Base-by-base conservation (phyloP, 1,140 invertebrate genomes). In the Hylaeus anthracinus region DNA sequence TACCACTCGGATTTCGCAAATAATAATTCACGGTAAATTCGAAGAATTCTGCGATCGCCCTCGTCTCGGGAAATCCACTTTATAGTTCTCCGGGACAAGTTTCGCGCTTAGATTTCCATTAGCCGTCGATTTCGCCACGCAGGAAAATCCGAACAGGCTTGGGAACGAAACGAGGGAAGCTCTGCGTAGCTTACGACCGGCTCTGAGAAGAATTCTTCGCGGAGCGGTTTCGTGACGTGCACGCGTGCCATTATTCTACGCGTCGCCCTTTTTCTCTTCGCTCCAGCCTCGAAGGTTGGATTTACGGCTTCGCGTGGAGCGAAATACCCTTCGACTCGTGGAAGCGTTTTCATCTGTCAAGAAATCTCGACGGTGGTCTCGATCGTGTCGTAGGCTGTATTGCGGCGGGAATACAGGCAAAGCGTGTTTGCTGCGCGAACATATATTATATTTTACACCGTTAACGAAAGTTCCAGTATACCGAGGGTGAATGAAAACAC, bases 171-270 rank as follows among this genome's bases (percentile, higher is more conserved):
- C 63, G 45, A 69, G 0, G 14, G 5, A 9, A 41, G 8, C 45
- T 58, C 6, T 10, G 41, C 12, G 8, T 9, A 60, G 65, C 55
- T 77, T 61, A 53, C 15, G 65, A 70, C 61, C 45, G 56, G 37
- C 43, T 61, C 45, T 3, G 1, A 41, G 55, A 55, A 26, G 39
- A 53, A 71, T 43, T 43, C 75, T n/a, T 56, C 4, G 15, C 55
- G 43, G 66, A 77, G 10, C 37, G 43, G 71, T 71, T n/a, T 43
- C 37, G 37, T 61, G 61, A 61, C 2, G 75, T 70, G 26, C 26
- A 51, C 75, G 75, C 66, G 66, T 51, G 53, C 64, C 53, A 45
- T 77, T 77, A 48, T 69, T 55, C 9, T 77, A 77, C 74, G 55
- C 74, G 15, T 10, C 41, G 26, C 41, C 14, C 14, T 58, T 12